Evolutionary conservation across 2,113 vertebrate species (phyloP).

Genomic region (Rhegmatorhina hoffmannsi): DNA sequence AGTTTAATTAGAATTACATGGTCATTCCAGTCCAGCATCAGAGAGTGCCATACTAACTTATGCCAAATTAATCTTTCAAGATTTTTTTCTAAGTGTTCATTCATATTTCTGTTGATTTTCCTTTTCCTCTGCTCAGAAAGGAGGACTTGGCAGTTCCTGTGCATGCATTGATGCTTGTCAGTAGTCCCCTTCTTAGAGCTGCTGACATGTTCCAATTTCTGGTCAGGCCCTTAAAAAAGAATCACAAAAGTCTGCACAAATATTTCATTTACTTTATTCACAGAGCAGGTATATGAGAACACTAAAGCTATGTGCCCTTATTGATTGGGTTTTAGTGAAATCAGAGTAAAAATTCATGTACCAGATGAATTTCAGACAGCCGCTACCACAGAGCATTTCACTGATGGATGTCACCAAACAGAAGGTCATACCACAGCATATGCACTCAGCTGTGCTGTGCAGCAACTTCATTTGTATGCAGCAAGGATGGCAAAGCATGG

Average conservation of each 20-base stretch:
- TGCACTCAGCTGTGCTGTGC: neutral
- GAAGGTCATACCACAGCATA: constrained; percentile 17
- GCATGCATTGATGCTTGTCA: neutral
- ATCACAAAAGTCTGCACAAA: neutral
- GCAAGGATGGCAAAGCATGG: neutral
- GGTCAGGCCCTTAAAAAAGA: neutral
- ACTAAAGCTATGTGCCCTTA: neutral
- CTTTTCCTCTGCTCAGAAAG: neutral
- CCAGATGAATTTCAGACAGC: constrained; percentile 41
- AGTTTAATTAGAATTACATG: neutral
- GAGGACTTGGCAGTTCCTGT: neutral
- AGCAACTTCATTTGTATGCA: constrained; percentile 52
- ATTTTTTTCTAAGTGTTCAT: neutral
- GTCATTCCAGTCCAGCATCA: neutral
- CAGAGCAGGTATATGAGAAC: neutral
- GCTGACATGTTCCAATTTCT: neutral
- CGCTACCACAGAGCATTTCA: neutral
- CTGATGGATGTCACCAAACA: constrained; percentile 45
- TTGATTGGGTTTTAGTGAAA: constrained; percentile 52
- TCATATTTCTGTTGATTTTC: neutral
- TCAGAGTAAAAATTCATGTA: constrained; percentile 46
- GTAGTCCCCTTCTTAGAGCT: neutral
- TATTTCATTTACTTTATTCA: constrained; percentile 40
- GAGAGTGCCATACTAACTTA: neutral
- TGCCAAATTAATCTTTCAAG: neutral